These are phyloP conservation scores for Morpho achilles DNA, from an alignment of 2,888 invertebrate species.

Conservation along the genomic window DNA sequence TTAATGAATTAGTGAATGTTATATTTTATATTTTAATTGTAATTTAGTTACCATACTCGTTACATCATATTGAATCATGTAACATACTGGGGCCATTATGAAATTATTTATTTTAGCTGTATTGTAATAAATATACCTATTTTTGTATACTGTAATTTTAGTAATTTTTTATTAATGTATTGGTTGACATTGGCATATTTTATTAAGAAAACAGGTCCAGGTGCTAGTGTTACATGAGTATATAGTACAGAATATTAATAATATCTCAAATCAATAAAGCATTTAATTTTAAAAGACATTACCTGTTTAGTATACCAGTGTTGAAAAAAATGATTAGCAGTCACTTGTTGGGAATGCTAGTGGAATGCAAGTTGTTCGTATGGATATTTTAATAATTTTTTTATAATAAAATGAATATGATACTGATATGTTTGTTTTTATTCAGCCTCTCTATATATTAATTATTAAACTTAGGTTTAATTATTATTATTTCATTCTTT, in stretches of 20 bases:
- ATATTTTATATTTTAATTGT: neutral
- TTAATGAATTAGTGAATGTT: neutral
- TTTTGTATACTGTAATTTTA: neutral
- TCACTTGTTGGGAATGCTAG: conserved; percentile 8
- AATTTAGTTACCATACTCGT: conserved; percentile 2
- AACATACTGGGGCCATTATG: conserved; percentile 8
- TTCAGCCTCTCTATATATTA: neutral
- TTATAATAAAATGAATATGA: conserved; percentile 8
- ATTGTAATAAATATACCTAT: neutral
- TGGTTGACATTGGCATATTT: conserved; percentile 1
- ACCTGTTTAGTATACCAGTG: too few relatives aligned
- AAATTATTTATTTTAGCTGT: neutral
- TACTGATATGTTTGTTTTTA: neutral
- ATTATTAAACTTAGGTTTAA: too few relatives aligned
- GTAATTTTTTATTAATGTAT: neutral
- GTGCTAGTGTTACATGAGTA: conserved; percentile 8
- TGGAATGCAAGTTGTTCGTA: neutral
- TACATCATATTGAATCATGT: neutral
- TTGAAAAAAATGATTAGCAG: neutral
- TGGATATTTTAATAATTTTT: conserved; percentile 2
- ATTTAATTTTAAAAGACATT: neutral
- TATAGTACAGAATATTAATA: neutral
- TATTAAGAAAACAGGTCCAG: neutral
- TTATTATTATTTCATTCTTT: too few relatives aligned
- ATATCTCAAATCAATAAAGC: neutral